A percentile compares a stretch with the other conserved stretches of the same genome.
Evolutionary conservation across 2,113 vertebrate genomes (phyloP).

Genomic region (Blennius ocellaris): DNA sequence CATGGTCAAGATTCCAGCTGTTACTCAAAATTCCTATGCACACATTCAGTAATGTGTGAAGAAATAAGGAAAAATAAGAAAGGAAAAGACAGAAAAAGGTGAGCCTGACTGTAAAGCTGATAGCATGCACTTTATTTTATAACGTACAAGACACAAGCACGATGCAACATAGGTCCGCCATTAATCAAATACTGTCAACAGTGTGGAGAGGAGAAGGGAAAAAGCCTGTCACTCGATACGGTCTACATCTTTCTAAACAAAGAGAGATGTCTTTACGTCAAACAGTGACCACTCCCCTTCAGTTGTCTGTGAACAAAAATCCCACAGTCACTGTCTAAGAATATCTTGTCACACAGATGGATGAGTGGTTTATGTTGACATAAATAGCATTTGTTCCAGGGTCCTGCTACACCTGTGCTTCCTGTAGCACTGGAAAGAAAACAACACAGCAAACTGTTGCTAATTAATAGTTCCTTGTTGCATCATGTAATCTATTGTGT

Average conservation of each 20-base stretch:
- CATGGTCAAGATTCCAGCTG: not conserved
- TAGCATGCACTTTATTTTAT: slow-evolving; percentile 5
- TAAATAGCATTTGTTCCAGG: slow-evolving; percentile 18
- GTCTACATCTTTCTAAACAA: slow-evolving; percentile 12
- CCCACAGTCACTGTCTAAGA: slow-evolving; percentile 16
- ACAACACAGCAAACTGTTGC: slow-evolving; percentile 8
- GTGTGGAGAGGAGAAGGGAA: not conserved
- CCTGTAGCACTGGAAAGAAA: slow-evolving; percentile 13
- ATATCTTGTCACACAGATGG: slow-evolving; percentile 39
- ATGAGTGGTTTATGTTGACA: slow-evolving; percentile 24
- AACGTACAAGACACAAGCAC: not conserved
- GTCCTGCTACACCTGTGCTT: slow-evolving; percentile 28
- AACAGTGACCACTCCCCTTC: slow-evolving; percentile 1
- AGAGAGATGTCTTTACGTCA: slow-evolving; percentile 10
- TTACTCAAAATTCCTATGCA: not conserved
- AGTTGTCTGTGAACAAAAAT: slow-evolving; percentile 32
- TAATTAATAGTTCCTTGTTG: slow-evolving; percentile 20
- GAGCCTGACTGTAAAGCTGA: not conserved
- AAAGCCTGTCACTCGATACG: slow-evolving; percentile 9
- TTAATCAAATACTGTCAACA: too few species aligned
- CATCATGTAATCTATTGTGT: not conserved
- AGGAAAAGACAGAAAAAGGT: slow-evolving; percentile 6
- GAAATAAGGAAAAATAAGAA: not conserved
- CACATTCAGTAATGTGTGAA: not conserved
- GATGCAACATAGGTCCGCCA: too few species aligned